phyloP scores from a whole-genome alignment of 2,797 vertebrate species.

The Poliocrania exsul region DNA sequence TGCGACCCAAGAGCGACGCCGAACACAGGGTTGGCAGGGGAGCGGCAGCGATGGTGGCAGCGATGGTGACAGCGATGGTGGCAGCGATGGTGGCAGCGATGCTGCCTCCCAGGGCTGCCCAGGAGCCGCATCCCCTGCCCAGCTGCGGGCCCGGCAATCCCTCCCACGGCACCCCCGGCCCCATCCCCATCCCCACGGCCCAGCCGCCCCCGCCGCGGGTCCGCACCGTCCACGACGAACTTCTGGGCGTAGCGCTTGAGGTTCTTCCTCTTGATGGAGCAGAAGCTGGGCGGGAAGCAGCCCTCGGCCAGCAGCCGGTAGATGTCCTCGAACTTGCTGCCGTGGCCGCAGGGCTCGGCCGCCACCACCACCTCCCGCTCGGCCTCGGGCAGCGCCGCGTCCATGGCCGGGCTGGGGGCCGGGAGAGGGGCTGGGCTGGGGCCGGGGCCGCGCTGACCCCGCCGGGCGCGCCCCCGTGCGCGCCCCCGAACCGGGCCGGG shows the following conservation, averaged over 20 bases:
- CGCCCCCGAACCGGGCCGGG: too few relatives aligned
- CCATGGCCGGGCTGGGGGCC: conserved; percentile 55
- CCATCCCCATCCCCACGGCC: not conserved
- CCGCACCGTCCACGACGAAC: conserved; percentile 84
- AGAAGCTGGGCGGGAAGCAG: conserved; percentile 85
- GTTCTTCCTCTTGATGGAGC: conserved; percentile 86
- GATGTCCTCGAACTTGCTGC: conserved; percentile 85
- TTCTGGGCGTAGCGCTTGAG: conserved; percentile 90
- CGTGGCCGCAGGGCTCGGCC: conserved; percentile 82
- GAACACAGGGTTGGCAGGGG: not conserved
- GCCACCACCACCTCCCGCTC: conserved; percentile 90
- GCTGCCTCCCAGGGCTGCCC: not conserved
- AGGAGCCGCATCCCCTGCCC: not conserved
- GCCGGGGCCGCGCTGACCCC: not conserved
- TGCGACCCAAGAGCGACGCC: fast-evolving
- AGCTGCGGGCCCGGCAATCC: not conserved
- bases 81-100: not conserved
- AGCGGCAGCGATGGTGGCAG: too few relatives aligned
- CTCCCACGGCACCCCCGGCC: not conserved
- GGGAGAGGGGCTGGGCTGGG: not conserved
- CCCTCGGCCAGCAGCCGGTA: conserved; percentile 88
- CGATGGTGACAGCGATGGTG: not conserved
- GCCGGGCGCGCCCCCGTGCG: not conserved
- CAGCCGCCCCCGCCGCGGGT: not conserved
- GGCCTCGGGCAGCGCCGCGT: conserved; percentile 83